phyloP scores from a whole-genome alignment of 2,888 invertebrate genomes.

The Megamerina dolium region DNA sequence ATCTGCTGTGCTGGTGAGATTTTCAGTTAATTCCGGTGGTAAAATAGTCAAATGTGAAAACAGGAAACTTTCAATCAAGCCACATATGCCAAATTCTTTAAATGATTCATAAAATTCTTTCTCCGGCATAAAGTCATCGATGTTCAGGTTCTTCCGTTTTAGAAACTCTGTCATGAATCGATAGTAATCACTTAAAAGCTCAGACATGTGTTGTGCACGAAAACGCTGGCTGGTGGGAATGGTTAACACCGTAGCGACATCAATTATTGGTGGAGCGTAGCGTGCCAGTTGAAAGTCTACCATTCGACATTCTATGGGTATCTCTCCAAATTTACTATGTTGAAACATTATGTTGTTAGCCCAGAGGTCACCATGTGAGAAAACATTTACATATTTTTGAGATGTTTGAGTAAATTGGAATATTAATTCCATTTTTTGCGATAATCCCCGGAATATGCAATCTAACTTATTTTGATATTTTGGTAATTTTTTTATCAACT shows the following conservation, averaged over 20 bases:
- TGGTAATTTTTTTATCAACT: constrained; percentile 37
- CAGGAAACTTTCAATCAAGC: constrained; percentile 54
- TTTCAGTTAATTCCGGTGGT: constrained; percentile 51
- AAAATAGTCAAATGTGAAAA: constrained; percentile 54
- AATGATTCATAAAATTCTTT: constrained; percentile 47
- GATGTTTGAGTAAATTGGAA: constrained; percentile 44
- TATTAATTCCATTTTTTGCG: constrained; percentile 28
- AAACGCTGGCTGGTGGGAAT: constrained; percentile 50
- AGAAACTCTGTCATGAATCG: constrained; percentile 50
- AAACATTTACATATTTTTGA: constrained; percentile 42
- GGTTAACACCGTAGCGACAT: constrained; percentile 53
- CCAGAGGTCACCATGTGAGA: constrained; percentile 51
- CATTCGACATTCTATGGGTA: constrained; percentile 56
- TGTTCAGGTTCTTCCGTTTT: constrained; percentile 41
- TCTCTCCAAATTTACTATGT: constrained; percentile 37
- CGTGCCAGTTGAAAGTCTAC: constrained; percentile 66
- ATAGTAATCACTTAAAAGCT: constrained; percentile 57
- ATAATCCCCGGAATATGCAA: constrained; percentile 32
- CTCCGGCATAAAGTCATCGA: constrained; percentile 48
- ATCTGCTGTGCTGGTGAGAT: constrained; percentile 50
- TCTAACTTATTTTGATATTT: constrained; percentile 34
- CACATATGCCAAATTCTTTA: constrained; percentile 52
- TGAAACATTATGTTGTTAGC: constrained; percentile 50
- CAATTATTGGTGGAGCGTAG: constrained; percentile 62
- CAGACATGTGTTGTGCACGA: constrained; percentile 47